Base-by-base conservation (phyloP, 2,797 vertebrate genomes). In the Melanotaenia nigrans region DNA sequence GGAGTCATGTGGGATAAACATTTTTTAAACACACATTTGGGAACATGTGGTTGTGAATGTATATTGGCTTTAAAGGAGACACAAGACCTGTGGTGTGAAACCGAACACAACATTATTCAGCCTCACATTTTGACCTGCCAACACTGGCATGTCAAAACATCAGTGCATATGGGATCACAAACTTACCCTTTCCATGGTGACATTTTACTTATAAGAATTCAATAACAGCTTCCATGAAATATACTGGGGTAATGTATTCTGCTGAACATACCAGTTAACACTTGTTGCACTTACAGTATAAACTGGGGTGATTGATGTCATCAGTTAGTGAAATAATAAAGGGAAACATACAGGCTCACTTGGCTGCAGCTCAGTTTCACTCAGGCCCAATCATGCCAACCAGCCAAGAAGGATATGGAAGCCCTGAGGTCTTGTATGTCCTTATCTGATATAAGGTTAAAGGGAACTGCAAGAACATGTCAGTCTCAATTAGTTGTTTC, bases 1-100 rank as follows among this genome's bases (percentile, higher is more conserved):
- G 65, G 72, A 83, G 78, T 87, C 61, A 63, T 86, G 79, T 82
- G 84, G 83, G 66, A 88, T 84, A 88, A 90, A 91, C 87, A 86
- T 92, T 90, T 88, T 88, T 87, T 76, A 91, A 90, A 83, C 66
- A 33, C 83, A 57, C 89, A 85, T 81, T 40, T 28, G 87, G 86
- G 72, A 89, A 75, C 81, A 78, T 76, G 83, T 75, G 83, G 81
- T 47, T 83, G 76, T 81, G 64, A 79, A 85, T 89, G 75, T 86
- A 87, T 87, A 87, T 89, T 77, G 12, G 84, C 81, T 93, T 92
- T 85, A 89, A 91, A 90, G 76, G 74, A 76, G 73, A 71, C 61
- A 56, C 55, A 78, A 83, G 73, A 81, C 75, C 80, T 79, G 85
- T 74, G 77, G 62, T 59, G 57, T 77, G 84, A 82, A 87, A 76